Evolutionary conservation across 1,140 invertebrate species (phyloP).

Genomic region (Drosophila mojavensis): DNA sequence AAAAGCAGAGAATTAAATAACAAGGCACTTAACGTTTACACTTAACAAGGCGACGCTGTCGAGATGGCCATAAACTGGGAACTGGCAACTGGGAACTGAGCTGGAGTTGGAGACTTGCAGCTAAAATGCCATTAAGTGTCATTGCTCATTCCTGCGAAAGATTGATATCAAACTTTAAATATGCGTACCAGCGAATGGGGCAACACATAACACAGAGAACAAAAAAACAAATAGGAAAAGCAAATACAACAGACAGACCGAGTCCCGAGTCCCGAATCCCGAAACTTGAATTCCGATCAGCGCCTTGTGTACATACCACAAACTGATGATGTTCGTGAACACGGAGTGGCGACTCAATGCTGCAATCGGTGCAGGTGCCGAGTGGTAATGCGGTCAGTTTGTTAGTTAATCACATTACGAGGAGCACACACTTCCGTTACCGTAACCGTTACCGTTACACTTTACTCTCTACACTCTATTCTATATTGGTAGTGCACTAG

Average conservation of each 20-base stretch:
- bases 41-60: constrained; percentile 71
- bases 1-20: constrained; percentile 77
- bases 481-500: background rate
- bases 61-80: constrained; percentile 36
- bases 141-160: constrained; percentile 80
- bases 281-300: background rate
- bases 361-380: constrained; percentile 37
- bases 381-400: constrained; percentile 36
- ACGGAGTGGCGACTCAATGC: constrained; percentile 13
- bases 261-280: constrained; percentile 19
- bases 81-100: constrained; percentile 5
- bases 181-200: constrained; percentile 60
- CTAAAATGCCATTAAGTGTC: constrained; percentile 79
- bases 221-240: constrained; percentile 6
- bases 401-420: constrained; percentile 47
- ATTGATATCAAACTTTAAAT: constrained; percentile 77
- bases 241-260: constrained; percentile 8
- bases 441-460: constrained; percentile 24
- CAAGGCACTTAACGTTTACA: constrained; percentile 81
- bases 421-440: constrained; percentile 38
- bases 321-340: constrained; percentile 35
- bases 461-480: no score
- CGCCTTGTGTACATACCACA: constrained; percentile 39
- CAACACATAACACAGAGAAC: constrained; percentile 12
- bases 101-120: constrained; percentile 26